phyloP scores from a whole-genome alignment of 2,888 invertebrate species.

The Drosophila percnosoma region DNA sequence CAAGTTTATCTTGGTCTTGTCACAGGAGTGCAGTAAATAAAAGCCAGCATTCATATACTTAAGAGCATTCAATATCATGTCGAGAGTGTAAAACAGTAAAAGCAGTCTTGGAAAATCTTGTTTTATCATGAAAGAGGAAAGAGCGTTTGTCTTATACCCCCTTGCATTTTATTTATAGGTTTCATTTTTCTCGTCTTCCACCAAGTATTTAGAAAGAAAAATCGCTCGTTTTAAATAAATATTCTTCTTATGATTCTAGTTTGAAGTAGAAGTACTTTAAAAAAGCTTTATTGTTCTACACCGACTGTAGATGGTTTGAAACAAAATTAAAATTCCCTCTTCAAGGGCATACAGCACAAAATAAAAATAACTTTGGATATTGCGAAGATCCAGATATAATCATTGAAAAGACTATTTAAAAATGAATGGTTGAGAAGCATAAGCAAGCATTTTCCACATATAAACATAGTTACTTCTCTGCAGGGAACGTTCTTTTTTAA shows the following conservation, averaged over 20 bases:
- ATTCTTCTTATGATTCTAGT: background rate
- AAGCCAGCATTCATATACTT: background rate
- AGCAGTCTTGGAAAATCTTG: background rate
- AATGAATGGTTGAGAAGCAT: background rate
- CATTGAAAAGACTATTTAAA: background rate
- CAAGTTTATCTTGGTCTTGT: slow-evolving; percentile 8
- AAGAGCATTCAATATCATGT: background rate
- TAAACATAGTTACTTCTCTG: background rate
- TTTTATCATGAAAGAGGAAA: background rate
- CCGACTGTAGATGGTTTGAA: background rate
- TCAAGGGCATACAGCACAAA: background rate
- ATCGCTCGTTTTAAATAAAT: background rate
- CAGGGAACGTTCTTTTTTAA: background rate
- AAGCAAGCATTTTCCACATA: background rate
- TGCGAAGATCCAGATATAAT: background rate
- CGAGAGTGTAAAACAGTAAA: too few species aligned
- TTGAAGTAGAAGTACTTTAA: background rate
- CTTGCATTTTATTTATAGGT: background rate
- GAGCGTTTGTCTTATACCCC: background rate
- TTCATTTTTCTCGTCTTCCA: background rate
- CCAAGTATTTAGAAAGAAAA: too few species aligned
- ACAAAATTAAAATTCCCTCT: background rate
- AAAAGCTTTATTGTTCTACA: background rate
- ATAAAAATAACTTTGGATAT: background rate
- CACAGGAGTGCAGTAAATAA: slow-evolving; percentile 15